Conservation (phyloP, 2,797 vertebrate species). For the Coccyzus lansbergi region DNA sequence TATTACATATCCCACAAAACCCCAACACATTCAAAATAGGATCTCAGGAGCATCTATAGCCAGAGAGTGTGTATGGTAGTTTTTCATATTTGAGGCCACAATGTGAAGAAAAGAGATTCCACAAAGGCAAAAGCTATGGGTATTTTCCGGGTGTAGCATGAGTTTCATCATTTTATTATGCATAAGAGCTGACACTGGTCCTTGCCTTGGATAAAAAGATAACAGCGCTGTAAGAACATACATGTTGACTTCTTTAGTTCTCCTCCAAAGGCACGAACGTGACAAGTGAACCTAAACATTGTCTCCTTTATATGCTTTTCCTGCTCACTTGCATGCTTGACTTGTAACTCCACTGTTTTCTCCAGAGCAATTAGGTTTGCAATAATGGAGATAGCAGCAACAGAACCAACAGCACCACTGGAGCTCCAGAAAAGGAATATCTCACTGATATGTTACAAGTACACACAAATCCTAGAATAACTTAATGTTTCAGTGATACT, state of each 20-base stretch:
- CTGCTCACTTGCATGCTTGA: not conserved
- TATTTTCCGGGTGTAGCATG: not conserved
- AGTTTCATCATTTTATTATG: constrained; percentile 1
- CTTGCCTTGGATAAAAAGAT: not conserved
- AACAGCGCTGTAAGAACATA: not conserved
- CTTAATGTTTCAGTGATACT: not conserved
- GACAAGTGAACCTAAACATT: not conserved
- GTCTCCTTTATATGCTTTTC: not conserved
- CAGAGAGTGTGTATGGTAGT: not conserved
- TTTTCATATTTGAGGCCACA: not conserved
- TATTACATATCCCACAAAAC: not conserved
- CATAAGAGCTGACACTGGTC: not conserved
- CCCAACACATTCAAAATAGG: not conserved
- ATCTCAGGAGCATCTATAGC: not conserved
- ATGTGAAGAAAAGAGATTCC: constrained; percentile 12
- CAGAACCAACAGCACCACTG: not conserved
- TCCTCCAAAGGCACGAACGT: not conserved
- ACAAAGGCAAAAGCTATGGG: not conserved
- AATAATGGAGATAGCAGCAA: not conserved
- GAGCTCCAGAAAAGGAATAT: not conserved
- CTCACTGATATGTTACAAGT: not conserved
- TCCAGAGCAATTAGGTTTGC: not conserved
- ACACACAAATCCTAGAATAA: not conserved
- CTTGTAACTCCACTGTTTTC: not conserved
- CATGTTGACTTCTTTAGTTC: not conserved